These are phyloP conservation scores for Emydocephalus ijimae DNA, from an alignment of 2,113 vertebrate genomes.

Conservation along the genomic window DNA sequence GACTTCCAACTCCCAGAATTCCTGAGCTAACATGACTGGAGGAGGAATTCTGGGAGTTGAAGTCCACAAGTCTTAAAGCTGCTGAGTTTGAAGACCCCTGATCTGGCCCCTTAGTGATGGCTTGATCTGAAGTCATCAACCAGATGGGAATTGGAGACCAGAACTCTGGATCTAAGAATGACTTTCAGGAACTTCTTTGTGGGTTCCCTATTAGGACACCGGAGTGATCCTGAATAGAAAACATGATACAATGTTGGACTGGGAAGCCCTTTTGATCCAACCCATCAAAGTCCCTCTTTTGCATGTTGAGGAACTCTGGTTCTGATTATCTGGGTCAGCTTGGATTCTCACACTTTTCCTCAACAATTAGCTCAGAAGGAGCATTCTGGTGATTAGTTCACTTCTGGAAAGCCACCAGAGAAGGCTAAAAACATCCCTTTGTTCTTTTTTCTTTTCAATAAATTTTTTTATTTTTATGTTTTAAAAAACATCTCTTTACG, in stretches of 20 bases:
- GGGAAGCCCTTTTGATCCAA: too few relatives aligned
- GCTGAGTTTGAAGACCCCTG: too few relatives aligned
- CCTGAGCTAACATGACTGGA: too few relatives aligned
- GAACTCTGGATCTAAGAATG: not conserved
- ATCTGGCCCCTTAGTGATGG: not conserved
- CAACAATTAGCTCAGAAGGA: not conserved
- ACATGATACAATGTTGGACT: not conserved
- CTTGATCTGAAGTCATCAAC: not conserved
- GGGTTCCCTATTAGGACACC: not conserved
- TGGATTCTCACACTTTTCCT: not conserved
- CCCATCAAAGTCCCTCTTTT: not conserved
- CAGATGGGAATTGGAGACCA: not conserved
- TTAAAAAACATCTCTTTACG: too few relatives aligned
- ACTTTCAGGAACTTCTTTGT: not conserved
- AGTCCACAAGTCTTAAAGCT: too few relatives aligned
- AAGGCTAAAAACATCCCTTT: not conserved
- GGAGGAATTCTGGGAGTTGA: too few relatives aligned
- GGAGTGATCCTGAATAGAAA: not conserved
- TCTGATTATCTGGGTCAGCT: not conserved
- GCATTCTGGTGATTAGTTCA: not conserved
- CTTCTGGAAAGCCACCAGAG: not conserved
- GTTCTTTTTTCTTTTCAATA: too few relatives aligned
- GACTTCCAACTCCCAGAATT: too few relatives aligned
- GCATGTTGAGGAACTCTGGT: too few relatives aligned
- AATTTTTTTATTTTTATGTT: too few relatives aligned